These are phyloP conservation scores for Elachura formosa DNA, from an alignment of 2,113 vertebrate species.

Conservation along the genomic window DNA sequence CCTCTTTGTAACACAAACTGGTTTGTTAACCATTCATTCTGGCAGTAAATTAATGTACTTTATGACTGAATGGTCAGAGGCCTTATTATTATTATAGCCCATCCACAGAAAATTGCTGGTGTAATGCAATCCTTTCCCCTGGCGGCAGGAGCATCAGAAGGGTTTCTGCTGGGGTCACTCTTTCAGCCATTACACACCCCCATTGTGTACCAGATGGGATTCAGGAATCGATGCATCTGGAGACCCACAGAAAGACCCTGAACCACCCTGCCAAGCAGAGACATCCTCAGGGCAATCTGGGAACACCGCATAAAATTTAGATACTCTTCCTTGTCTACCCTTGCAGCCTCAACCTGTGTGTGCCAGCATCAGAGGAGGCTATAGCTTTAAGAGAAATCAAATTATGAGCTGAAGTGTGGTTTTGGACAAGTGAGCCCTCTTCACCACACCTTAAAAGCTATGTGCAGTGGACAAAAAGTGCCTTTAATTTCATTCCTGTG, in stretches of 20 bases:
- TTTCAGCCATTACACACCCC: not conserved
- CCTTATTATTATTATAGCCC: not conserved
- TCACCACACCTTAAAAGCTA: not conserved
- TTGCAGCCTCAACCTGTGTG: not conserved
- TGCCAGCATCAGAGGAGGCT: not conserved
- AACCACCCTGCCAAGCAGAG: not conserved
- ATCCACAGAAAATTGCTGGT: not conserved
- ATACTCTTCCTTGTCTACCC: not conserved
- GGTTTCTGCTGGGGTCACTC: not conserved
- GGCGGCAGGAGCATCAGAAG: not conserved
- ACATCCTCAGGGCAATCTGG: not conserved
- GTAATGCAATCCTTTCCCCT: not conserved
- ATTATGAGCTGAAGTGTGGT: not conserved
- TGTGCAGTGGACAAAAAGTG: not conserved
- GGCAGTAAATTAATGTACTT: not conserved
- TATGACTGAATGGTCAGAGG: not conserved
- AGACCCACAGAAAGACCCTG: not conserved
- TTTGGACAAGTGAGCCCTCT: not conserved
- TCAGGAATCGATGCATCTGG: not conserved
- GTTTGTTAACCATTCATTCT: not conserved
- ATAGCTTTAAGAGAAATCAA: not conserved
- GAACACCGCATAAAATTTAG: not conserved
- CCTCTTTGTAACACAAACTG: not conserved
- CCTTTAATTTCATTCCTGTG: not conserved
- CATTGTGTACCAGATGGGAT: not conserved